Conservation (phyloP, 2,113 vertebrate species). For the Phasianus colchicus region DNA sequence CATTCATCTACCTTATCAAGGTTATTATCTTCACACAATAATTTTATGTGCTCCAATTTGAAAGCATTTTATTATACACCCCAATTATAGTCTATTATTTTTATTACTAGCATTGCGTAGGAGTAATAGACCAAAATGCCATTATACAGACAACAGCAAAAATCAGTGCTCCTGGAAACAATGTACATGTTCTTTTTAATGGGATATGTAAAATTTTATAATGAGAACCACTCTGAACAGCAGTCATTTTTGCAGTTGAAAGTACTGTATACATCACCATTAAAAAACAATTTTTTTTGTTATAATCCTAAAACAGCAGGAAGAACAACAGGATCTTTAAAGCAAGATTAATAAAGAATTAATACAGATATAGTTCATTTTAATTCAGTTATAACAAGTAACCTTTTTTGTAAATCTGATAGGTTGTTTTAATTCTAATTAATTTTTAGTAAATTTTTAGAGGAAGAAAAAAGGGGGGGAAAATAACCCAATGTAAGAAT, state of each 20-base stretch:
- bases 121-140: slow-evolving; percentile 18
- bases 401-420: background rate
- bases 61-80: slow-evolving; percentile 8
- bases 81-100: slow-evolving; percentile 43
- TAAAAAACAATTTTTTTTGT: background rate
- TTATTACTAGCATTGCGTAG: background rate
- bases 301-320: background rate
- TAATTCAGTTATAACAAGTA: background rate
- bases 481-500: background rate
- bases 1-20: background rate
- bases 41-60: slow-evolving; percentile 11
- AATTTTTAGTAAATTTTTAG: background rate
- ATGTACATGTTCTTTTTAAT: slow-evolving; percentile 6
- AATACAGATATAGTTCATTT: background rate
- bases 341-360: background rate
- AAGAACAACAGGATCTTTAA: background rate
- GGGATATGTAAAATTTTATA: slow-evolving; percentile 4
- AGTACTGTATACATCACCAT: background rate
- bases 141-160: slow-evolving; percentile 35
- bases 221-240: background rate
- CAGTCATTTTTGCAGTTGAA: background rate
- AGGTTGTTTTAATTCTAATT: background rate
- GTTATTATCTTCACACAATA: background rate
- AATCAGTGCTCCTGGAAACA: background rate
- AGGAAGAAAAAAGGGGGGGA: background rate